Conservation (phyloP, 2,797 vertebrate species). For the Antrozous pallidus region DNA sequence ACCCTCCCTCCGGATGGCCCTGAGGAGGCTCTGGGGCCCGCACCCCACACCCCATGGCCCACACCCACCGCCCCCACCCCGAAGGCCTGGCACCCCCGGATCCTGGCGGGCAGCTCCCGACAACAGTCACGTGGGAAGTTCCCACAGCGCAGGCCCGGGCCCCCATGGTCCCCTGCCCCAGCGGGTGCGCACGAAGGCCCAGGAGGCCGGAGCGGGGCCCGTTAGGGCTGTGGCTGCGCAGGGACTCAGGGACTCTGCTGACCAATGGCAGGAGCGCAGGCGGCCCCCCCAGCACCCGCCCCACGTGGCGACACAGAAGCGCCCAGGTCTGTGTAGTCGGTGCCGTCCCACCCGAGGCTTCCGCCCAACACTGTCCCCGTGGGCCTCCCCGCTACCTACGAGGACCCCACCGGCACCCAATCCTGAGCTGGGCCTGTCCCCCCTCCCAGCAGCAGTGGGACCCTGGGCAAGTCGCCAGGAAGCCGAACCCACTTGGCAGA, state of each 20-base stretch:
- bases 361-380: fast-evolving
- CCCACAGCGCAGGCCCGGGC: neutral
- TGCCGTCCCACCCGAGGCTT: neutral
- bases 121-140: too few species aligned
- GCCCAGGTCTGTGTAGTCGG: neutral
- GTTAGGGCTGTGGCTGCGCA: neutral
- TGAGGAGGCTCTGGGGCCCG: neutral
- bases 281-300: neutral
- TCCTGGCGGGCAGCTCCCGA: neutral
- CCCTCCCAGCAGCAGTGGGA: neutral
- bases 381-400: fast-evolving
- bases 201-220: neutral
- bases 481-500: fast-evolving
- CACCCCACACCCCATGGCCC: neutral
- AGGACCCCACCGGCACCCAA: neutral
- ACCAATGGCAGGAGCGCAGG: neutral
- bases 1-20: neutral
- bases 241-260: neutral
- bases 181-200: neutral
- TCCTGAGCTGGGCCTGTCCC: neutral
- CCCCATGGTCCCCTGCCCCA: neutral
- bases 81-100: neutral
- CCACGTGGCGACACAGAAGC: fast-evolving
- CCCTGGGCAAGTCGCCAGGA: neutral
- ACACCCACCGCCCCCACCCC: too few species aligned